Evolutionary conservation across 2,113 vertebrate genomes (phyloP), one percentile per base, ranked within the genome.

Genomic region (Tachuris rubrigastra): DNA sequence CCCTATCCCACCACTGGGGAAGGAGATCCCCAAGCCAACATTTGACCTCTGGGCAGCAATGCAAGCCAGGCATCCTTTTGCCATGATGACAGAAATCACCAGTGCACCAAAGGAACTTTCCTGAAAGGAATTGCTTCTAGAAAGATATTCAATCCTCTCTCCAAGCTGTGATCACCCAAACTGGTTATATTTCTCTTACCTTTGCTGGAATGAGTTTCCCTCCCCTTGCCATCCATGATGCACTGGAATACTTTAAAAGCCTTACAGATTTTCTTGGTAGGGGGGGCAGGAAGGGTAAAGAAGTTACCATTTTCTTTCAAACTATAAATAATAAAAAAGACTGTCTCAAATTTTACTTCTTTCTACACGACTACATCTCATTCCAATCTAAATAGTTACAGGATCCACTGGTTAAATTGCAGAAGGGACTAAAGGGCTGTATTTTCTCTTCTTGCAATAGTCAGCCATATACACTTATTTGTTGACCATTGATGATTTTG

Each of bases 1-100:
- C 85, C 86, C 89, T 52, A 75, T 41, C 69, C 78, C 81, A 9
- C 12, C 82, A 50, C 33, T 5, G 14, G 71, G 90, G 92, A 97
- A 96, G 96, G 90, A 58, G 90, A 96, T 98, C 88, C 85, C 97
- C 97, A 97, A 97, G 97, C 97, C 98, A 98, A 98, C 98, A 63
- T 33, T 66, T 74, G 90, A 24, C 39, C 74, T 52, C 87, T 31
- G 75, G 67, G 44, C 78, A 96, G 94, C 97, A 98, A 98, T 97
- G 91, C 82, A 50, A 89, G 91, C 25, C 86, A 95, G 94, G 85
- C 95, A 96, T 96, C 94, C 91, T 80, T 97, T 94, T 60, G 71
- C 92, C 59, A 30, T 0, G n/a, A 96, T 93, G 96, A 96, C 96
- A 96, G 86, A 17, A 55, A 94, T 88, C 95, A 59, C 84, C 81